Conservation (phyloP, 2,113 vertebrate species). For the Zapus hudsonius region DNA sequence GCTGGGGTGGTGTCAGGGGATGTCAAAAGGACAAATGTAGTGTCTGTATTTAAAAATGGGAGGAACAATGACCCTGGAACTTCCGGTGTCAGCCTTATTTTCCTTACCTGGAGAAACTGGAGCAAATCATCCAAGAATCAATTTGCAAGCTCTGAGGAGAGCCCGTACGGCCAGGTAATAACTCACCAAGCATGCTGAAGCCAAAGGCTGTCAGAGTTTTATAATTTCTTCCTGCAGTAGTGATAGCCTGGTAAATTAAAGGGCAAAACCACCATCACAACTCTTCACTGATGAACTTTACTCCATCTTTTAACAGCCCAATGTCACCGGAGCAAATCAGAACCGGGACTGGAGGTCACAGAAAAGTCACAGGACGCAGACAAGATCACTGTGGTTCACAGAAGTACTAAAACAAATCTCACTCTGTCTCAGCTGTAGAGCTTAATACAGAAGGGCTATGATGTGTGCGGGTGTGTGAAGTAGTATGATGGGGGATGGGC, state of each 20-base stretch:
- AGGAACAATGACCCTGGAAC: constrained; percentile 57
- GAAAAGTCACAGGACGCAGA: neutral
- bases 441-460: neutral
- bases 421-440: neutral
- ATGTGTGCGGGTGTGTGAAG: too few relatives aligned
- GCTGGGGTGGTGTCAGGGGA: neutral
- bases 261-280: constrained; percentile 48
- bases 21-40: constrained; percentile 36
- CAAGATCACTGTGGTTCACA: neutral
- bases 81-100: constrained; percentile 68
- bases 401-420: neutral
- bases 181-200: constrained; percentile 37
- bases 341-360: constrained; percentile 41
- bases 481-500: too few relatives aligned
- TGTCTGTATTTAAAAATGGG: constrained; percentile 50
- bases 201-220: constrained; percentile 63
- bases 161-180: neutral
- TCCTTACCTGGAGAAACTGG: constrained; percentile 72
- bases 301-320: constrained; percentile 37
- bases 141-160: constrained; percentile 64
- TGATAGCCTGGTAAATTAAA: constrained; percentile 67
- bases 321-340: constrained; percentile 10
- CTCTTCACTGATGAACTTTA: constrained; percentile 73
- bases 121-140: constrained; percentile 80
- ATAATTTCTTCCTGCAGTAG: constrained; percentile 62